Base-by-base conservation (phyloP, 2,888 invertebrate genomes). In the Minunthozetes semirufus region DNA sequence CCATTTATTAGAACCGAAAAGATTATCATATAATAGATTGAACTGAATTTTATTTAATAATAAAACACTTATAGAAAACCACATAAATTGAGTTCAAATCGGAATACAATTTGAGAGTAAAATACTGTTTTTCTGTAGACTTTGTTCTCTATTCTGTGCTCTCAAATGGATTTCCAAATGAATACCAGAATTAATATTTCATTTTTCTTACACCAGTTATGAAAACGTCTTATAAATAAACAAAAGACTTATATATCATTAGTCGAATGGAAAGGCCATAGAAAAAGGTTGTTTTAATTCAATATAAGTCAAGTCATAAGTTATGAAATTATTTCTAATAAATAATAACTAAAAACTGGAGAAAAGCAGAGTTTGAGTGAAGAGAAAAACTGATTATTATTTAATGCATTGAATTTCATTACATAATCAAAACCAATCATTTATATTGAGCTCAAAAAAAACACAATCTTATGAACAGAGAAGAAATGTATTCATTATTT, bases 1-100 rank as follows among this genome's bases (percentile, higher is more conserved):
- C 19, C 50, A 50, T 50, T 50, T 50, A 50, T 50, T n/a, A 50
- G 42, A 42, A n/a, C n/a, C n/a, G 42, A 50, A 19, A 50, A 50
- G 50, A 50, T 50, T 50, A 50, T 50, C n/a, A n/a, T 50, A 50
- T 50, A 50, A 50, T 50, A 50, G n/a, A 50, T 50, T 50, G 50
- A 50, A 50, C 19, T 50, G 50, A 19, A 50, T 50, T 50, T 19
- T 6, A 50, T 50, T n/a, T 9, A 50, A 50, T 19, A 17, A 13
- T 50, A 50, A 19, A n/a, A 6, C 11, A 1, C 5, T 6, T 42
- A 42, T 42, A 42, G 42, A 42, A 42, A 42, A 42, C 42, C 42
- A 42, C 42, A 42, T 42, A 50, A 50, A 50, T 50, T 50, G n/a
- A 50, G 50, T 50, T 50, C 50, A 50, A 50, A 19, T 50, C 48